These are phyloP conservation scores for Sciaenops ocellatus DNA, from an alignment of 2,797 vertebrate species.

Conservation along the genomic window DNA sequence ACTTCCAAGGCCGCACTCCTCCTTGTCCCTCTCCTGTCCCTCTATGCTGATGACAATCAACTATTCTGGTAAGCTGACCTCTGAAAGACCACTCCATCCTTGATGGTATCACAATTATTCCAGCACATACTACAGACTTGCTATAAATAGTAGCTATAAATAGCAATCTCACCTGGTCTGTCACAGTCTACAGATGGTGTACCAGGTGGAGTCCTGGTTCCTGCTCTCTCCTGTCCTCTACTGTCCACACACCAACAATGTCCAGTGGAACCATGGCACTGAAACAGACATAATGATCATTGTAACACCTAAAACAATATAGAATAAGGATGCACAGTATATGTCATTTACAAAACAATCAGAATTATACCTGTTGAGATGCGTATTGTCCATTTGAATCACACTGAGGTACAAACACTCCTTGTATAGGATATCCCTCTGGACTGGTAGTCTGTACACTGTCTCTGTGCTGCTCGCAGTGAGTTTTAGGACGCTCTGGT, in stretches of 20 bases:
- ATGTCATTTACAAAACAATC: not conserved
- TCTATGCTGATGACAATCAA: too few relatives aligned
- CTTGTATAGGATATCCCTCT: slow-evolving; percentile 34
- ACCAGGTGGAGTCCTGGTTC: slow-evolving; percentile 81
- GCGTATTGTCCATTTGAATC: slow-evolving; percentile 82
- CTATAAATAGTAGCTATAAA: too few relatives aligned
- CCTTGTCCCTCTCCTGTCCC: too few relatives aligned
- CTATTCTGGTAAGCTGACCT: too few relatives aligned
- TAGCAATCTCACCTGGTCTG: slow-evolving; percentile 33
- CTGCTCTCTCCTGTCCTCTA: slow-evolving; percentile 82
- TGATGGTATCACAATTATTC: too few relatives aligned
- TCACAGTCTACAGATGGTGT: slow-evolving; percentile 72
- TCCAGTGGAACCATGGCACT: slow-evolving; percentile 88
- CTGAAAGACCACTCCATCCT: too few relatives aligned
- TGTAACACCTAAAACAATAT: not conserved
- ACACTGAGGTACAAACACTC: slow-evolving; percentile 78
- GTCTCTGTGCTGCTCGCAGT: slow-evolving; percentile 80
- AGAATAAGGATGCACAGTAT: not conserved
- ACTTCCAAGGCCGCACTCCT: too few relatives aligned
- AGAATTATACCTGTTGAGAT: not conserved
- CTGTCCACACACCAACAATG: slow-evolving; percentile 92
- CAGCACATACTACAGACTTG: too few relatives aligned
- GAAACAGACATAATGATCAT: slow-evolving; percentile 18
- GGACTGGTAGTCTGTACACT: slow-evolving; percentile 43
- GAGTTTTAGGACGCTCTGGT: slow-evolving; percentile 67